These are phyloP conservation scores for Oreochromis tanganicae DNA, from an alignment of 2,113 vertebrate species.

Conservation along the genomic window DNA sequence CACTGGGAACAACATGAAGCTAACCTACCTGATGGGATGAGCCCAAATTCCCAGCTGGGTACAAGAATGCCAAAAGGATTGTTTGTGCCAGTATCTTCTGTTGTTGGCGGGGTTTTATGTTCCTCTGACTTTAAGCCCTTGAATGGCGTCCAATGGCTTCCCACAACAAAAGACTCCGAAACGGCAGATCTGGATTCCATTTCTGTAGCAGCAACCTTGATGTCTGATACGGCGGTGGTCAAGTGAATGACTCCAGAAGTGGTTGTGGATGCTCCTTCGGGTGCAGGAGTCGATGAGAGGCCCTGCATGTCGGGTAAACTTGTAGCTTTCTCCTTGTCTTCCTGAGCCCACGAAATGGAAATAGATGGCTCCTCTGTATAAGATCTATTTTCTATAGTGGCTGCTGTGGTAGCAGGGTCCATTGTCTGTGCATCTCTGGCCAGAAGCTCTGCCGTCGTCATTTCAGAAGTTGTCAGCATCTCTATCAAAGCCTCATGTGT, in stretches of 20 bases:
- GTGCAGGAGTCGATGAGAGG: background rate
- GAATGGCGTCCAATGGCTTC: conserved; percentile 31
- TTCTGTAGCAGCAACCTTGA: conserved; percentile 12
- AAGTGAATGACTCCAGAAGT: background rate
- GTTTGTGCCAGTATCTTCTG: conserved; percentile 16
- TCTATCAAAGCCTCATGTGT: background rate
- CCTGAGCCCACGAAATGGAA: conserved; percentile 53
- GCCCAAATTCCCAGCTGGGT: conserved; percentile 59
- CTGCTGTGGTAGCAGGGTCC: background rate
- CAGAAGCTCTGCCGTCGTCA: conserved; percentile 12
- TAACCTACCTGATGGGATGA: conserved; percentile 63
- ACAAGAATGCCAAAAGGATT: conserved; percentile 42
- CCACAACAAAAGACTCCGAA: conserved; percentile 54
- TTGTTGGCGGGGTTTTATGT: background rate
- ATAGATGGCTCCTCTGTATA: conserved; percentile 26
- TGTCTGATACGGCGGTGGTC: background rate
- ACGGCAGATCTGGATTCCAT: conserved; percentile 59
- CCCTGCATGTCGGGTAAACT: background rate
- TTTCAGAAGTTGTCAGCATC: conserved; percentile 34
- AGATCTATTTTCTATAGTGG: background rate
- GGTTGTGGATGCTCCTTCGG: background rate
- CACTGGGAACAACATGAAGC: background rate
- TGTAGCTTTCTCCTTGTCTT: conserved; percentile 26
- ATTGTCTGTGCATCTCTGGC: conserved; percentile 1
- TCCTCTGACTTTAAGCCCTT: conserved; percentile 36